Evolutionary conservation across 2,888 invertebrate species (phyloP), one percentile per base, ranked within the genome.

Genomic region (Pollenia amentaria): DNA sequence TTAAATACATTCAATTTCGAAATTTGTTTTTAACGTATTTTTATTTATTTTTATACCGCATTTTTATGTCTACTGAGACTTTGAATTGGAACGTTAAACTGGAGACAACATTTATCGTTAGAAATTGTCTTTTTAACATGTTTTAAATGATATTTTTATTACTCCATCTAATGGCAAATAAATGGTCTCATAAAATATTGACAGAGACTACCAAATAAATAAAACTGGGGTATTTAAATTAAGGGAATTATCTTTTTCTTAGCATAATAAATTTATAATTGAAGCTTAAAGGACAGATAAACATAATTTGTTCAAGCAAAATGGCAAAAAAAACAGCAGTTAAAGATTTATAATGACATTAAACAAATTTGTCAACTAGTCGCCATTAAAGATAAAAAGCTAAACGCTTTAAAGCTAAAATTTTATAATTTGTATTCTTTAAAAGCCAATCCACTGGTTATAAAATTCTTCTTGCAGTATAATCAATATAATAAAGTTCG

Each of bases 1-100:
- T 76, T 83, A 70, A 82, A 64, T 82, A 64, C 14, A 72, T 83
- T 70, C 53, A 64, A 77, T 83, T 83, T 65, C 55, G 14, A 40
- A 81, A 55, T 70, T 72, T 51, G 40, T 65, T 72, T 55, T 21
- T n/a, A 75, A 9, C 14, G 57, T 60, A 16, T 53, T 67, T 75
- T 29, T 42, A 29, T 64, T 12, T 77, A 67, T 75, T 73, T 67
- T 67, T 65, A 55, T 72, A 40, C n/a, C 38, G 14, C 70, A 64
- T 70, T 75, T n/a, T 62, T 44, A 53, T 64, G 62, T 65, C 65
- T 72, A 16, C 14, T 2, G 40, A 67, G 69, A 38, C n/a, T 53
- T 69, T 38, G 16, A 55, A 12, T 40, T 65, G 38, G 1, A 12
- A 67, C 8, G 14, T 16, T 46, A 55, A 29, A 65, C 21, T 40